Evolutionary conservation across 2,888 invertebrate species (phyloP).

Genomic region (Coecobrya sp.): DNA sequence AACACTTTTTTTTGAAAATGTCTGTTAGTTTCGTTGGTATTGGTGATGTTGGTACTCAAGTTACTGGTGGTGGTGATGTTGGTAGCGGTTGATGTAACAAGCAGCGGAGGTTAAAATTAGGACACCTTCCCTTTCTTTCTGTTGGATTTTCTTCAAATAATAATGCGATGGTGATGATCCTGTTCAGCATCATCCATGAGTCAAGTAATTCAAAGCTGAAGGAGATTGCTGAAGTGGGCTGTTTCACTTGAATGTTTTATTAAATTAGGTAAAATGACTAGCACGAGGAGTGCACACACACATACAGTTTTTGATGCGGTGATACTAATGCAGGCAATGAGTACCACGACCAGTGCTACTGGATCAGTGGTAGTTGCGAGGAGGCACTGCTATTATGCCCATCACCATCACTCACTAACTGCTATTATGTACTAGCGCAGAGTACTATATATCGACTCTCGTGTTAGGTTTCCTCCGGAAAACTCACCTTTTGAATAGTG

Average conservation of each 20-base stretch:
- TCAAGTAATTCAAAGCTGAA: slow-evolving; percentile 51
- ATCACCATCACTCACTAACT: slow-evolving; percentile 3
- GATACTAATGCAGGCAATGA: slow-evolving; percentile 45
- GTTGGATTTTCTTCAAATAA: slow-evolving; percentile 47
- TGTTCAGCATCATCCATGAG: slow-evolving; percentile 50
- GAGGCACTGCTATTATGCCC: not conserved
- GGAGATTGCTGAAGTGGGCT: slow-evolving; percentile 73
- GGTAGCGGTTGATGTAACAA: not conserved
- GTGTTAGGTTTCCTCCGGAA: not conserved
- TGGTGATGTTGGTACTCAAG: not conserved
- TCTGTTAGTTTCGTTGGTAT: not conserved
- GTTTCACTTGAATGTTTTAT: slow-evolving; percentile 76
- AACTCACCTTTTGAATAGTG: slow-evolving; percentile 20
- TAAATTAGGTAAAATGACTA: slow-evolving; percentile 75
- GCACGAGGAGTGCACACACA: slow-evolving; percentile 20
- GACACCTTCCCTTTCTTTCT: not conserved
- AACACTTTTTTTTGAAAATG: slow-evolving; percentile 47
- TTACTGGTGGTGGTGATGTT: not conserved
- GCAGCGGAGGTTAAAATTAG: slow-evolving; percentile 4
- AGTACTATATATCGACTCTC: not conserved
- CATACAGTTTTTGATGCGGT: not conserved
- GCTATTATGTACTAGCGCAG: slow-evolving; percentile 5
- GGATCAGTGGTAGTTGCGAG: slow-evolving; percentile 10
- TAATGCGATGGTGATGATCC: slow-evolving; percentile 20
- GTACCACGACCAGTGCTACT: slow-evolving; percentile 11